Evolutionary conservation across 2,797 vertebrate species (phyloP).

Genomic region (Pristis pectinata): DNA sequence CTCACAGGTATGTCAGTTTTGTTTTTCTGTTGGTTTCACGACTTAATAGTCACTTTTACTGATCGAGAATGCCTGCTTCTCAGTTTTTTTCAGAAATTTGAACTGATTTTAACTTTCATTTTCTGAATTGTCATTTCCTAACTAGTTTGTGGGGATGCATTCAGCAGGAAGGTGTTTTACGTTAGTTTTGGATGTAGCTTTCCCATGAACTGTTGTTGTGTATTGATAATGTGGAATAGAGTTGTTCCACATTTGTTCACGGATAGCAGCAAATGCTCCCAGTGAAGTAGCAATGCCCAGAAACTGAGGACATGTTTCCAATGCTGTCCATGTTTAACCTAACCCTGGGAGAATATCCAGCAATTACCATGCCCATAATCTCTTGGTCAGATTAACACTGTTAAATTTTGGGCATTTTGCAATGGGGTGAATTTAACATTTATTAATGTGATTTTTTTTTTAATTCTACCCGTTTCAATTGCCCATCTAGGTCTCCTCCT

Average conservation of each 20-base stretch:
- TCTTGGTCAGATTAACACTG: background rate
- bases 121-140: background rate
- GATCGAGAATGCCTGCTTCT: background rate
- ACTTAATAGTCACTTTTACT: background rate
- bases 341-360: background rate
- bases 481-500: too few relatives aligned
- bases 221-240: background rate
- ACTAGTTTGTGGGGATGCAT: background rate
- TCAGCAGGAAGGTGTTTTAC: background rate
- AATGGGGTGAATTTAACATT: background rate
- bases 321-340: background rate
- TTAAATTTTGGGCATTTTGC: background rate
- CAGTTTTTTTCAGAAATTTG: background rate
- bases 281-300: background rate
- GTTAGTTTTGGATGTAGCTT: background rate
- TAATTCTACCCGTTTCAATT: background rate
- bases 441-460: background rate
- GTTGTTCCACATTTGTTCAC: background rate
- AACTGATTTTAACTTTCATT: background rate
- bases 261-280: background rate
- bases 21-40: background rate
- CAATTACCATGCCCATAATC: background rate
- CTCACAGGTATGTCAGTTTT: background rate
- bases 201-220: background rate
- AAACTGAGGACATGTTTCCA: background rate